phyloP scores from a whole-genome alignment of 1,140 invertebrate species.

The Ylistrum balloti region DNA sequence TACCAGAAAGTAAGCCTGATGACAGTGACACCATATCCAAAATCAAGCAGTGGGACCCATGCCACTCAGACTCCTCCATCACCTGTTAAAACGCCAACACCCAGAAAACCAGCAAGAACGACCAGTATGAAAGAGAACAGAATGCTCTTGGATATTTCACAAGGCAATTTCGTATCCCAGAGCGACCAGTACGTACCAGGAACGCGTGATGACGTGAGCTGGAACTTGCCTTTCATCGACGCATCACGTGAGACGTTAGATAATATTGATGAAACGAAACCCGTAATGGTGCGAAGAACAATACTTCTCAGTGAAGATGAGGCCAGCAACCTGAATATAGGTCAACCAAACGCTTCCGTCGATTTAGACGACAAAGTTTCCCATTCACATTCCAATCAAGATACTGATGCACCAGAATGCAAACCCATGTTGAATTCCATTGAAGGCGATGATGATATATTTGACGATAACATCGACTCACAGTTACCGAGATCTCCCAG shows the following conservation, averaged over 20 bases:
- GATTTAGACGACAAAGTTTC: background rate
- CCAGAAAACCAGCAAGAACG: background rate
- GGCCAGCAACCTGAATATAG: background rate
- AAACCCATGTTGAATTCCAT: background rate
- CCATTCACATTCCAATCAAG: background rate
- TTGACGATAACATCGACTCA: background rate
- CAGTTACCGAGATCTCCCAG: background rate
- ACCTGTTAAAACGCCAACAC: background rate
- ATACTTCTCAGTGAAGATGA: background rate
- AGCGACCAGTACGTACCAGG: background rate
- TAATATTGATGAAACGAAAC: background rate
- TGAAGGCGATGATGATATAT: background rate
- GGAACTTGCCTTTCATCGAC: background rate
- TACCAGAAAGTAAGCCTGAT: conserved; percentile 23
- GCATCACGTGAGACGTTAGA: background rate
- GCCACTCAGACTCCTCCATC: background rate
- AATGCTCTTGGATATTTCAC: background rate
- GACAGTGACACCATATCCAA: background rate
- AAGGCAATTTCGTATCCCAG: background rate
- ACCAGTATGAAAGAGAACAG: background rate
- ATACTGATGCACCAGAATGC: background rate
- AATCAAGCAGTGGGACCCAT: background rate
- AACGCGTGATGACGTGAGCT: background rate
- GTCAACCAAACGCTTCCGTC: background rate
- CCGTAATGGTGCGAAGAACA: background rate